Percentiles rank a stretch among this genome's conserved stretches.
phyloP scores from a whole-genome alignment of 2,113 vertebrate species.

The Oryzias celebensis region DNA sequence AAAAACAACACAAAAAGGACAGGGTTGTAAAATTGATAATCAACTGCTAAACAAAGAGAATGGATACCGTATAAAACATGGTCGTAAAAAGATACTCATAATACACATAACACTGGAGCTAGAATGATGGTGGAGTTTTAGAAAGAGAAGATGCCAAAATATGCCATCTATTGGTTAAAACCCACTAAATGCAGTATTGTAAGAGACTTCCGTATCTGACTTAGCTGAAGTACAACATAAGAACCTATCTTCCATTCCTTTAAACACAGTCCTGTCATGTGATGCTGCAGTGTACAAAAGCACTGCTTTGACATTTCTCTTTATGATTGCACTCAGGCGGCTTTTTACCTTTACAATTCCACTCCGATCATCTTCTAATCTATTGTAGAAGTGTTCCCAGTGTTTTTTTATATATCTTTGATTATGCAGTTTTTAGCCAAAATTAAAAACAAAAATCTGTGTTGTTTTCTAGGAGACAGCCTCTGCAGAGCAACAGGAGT shows the following conservation, averaged over 20 bases:
- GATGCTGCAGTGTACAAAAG: neutral
- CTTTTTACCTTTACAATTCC: too few species aligned
- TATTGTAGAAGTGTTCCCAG: too few species aligned
- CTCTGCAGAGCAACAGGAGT: too few species aligned
- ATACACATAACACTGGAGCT: constrained; percentile 36
- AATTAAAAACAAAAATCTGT: too few species aligned
- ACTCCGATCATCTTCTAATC: too few species aligned
- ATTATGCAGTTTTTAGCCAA: too few species aligned
- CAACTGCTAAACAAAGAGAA: constrained; percentile 63
- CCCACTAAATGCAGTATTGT: constrained; percentile 8
- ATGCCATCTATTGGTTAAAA: constrained; percentile 20
- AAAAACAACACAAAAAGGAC: constrained; percentile 33
- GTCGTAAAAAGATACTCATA: constrained; percentile 33
- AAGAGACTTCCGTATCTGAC: neutral
- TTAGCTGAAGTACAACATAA: constrained; percentile 1
- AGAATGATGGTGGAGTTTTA: constrained; percentile 32
- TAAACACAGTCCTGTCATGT: constrained; percentile 11
- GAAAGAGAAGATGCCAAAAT: constrained; percentile 15
- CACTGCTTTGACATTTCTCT: too few species aligned
- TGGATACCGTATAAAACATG: constrained; percentile 48
- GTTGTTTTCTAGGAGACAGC: too few species aligned
- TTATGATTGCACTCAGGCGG: too few species aligned
- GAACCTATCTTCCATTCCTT: constrained; percentile 32
- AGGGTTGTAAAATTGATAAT: constrained; percentile 64
- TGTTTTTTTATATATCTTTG: too few species aligned